Percentiles rank a stretch among this genome's conserved stretches.
Evolutionary conservation across 2,888 invertebrate genomes (phyloP).

Genomic region (Aethes cnicana): DNA sequence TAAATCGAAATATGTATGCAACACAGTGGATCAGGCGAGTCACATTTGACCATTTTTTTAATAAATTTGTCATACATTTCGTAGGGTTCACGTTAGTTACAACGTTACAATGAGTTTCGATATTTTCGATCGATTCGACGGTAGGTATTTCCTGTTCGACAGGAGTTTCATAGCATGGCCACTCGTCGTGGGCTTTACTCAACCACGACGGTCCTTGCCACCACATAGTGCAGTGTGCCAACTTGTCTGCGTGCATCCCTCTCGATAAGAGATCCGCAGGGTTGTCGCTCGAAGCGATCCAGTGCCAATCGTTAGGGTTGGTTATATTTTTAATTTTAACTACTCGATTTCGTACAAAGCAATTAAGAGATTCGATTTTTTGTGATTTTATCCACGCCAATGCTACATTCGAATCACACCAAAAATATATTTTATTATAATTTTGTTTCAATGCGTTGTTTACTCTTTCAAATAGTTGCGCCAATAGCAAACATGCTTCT

Average conservation of each 20-base stretch:
- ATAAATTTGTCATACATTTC: neutral
- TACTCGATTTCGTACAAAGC: conserved; percentile 4
- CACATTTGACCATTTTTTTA: neutral
- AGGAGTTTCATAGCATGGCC: neutral
- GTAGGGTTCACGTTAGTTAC: neutral
- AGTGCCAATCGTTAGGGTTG: neutral
- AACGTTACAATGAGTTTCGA: neutral
- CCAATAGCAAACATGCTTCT: neutral
- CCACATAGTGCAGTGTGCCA: conserved; percentile 1
- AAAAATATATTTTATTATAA: neutral
- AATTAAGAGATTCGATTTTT: neutral
- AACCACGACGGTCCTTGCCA: conserved; percentile 1
- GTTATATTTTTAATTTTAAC: neutral
- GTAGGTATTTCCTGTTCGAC: neutral
- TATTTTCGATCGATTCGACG: neutral
- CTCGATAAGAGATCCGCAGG: neutral
- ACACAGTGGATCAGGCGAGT: neutral
- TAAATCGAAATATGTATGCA: neutral
- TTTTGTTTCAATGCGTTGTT: neutral
- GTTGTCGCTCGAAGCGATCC: neutral
- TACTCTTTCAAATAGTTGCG: neutral
- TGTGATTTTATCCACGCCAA: conserved; percentile 1
- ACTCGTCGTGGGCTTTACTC: neutral
- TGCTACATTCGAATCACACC: conserved; percentile 2
- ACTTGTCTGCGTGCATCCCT: neutral